These are phyloP conservation scores for Conistra vaccinii DNA, from an alignment of 2,888 invertebrate species.

Conservation along the genomic window DNA sequence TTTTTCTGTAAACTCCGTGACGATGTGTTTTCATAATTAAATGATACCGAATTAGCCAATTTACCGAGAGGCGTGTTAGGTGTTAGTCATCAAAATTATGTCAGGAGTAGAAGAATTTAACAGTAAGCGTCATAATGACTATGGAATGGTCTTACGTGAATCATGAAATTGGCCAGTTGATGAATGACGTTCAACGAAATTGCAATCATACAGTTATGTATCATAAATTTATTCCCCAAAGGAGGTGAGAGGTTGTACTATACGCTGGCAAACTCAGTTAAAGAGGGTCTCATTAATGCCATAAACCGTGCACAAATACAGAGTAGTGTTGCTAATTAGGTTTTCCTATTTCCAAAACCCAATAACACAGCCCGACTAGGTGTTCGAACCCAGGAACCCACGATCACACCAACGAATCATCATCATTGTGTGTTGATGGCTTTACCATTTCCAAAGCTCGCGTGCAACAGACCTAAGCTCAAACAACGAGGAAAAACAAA, in stretches of 20 bases:
- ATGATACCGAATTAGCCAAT: background rate
- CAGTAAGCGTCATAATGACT: background rate
- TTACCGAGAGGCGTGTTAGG: too few relatives aligned
- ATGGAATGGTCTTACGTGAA: background rate
- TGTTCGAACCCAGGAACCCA: background rate
- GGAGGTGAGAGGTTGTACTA: background rate
- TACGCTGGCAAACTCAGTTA: background rate
- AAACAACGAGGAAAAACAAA: conserved; percentile 44
- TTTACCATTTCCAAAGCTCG: background rate
- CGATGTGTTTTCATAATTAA: background rate
- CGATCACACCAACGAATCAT: too few relatives aligned
- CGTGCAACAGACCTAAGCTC: background rate
- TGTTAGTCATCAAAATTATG: conserved; percentile 20
- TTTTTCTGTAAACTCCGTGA: background rate
- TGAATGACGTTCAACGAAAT: conserved; percentile 1
- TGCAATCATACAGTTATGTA: background rate
- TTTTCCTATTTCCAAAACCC: background rate
- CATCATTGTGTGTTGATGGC: too few relatives aligned
- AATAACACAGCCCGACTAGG: background rate
- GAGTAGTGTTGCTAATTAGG: background rate
- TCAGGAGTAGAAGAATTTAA: background rate
- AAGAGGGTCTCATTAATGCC: too few relatives aligned
- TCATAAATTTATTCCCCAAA: background rate
- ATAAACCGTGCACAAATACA: background rate
- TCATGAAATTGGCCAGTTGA: conserved; percentile 9